These are phyloP conservation scores for Buphagus erythrorhynchus DNA, from an alignment of 2,797 vertebrate species.

Conservation along the genomic window DNA sequence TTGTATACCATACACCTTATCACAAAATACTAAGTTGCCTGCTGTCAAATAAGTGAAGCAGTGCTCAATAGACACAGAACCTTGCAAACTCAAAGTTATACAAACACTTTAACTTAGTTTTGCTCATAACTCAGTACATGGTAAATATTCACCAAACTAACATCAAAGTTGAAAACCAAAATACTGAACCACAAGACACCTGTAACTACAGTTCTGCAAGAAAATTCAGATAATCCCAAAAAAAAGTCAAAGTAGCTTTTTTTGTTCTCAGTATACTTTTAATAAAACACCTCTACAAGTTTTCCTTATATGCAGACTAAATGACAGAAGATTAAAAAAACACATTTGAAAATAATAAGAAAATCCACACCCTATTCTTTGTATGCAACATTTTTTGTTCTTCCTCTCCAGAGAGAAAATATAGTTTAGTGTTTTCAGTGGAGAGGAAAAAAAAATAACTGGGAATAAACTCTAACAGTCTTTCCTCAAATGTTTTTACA, in stretches of 20 bases:
- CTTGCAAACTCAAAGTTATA: neutral
- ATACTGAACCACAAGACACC: neutral
- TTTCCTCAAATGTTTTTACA: neutral
- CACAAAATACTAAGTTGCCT: neutral
- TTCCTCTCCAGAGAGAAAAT: neutral
- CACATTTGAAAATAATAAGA: neutral
- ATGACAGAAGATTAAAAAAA: neutral
- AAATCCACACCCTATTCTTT: neutral
- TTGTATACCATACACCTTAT: neutral
- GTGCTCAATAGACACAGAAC: fast-evolving
- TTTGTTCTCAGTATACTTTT: neutral
- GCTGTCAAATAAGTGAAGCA: neutral
- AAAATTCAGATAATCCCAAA: neutral
- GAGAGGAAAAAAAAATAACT: neutral
- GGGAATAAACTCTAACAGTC: neutral
- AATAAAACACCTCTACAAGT: neutral
- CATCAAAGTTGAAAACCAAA: neutral
- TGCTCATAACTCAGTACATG: neutral
- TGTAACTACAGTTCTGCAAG: neutral
- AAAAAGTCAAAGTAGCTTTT: neutral
- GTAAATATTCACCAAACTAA: neutral
- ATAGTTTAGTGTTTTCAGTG: neutral
- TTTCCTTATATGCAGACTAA: neutral
- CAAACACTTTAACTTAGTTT: neutral
- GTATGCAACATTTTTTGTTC: neutral